Conservation (phyloP, 2,113 vertebrate genomes). For the Drymodes brunneopygia region DNA sequence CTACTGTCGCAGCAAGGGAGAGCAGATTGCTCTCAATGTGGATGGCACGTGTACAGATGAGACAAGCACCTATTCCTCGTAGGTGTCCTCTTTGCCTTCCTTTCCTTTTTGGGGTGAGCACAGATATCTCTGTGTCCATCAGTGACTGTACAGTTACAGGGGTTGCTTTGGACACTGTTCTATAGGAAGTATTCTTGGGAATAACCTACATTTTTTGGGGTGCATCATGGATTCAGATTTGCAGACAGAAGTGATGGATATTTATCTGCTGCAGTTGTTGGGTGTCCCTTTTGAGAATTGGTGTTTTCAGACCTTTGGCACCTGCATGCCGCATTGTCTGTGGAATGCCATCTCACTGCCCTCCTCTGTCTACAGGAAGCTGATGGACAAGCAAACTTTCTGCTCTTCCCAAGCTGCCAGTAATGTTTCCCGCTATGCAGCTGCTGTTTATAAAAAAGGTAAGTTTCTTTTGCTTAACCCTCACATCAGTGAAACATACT, state of each 20-base stretch:
- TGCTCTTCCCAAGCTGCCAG: slow-evolving; percentile 92
- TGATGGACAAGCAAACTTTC: slow-evolving; percentile 97
- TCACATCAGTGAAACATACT: not conserved
- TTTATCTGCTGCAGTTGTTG: not conserved
- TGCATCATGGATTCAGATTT: not conserved
- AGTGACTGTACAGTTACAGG: not conserved
- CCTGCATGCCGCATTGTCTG: not conserved
- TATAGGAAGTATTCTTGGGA: not conserved
- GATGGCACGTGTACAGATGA: slow-evolving; percentile 87
- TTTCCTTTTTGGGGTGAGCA: not conserved
- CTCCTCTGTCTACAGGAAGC: slow-evolving; percentile 78
- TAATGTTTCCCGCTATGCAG: slow-evolving; percentile 91
- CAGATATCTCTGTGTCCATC: not conserved
- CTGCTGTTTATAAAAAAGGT: slow-evolving; percentile 95
- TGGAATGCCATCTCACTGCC: not conserved
- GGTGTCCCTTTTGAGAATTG: not conserved
- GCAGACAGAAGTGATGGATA: not conserved
- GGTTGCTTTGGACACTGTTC: not conserved
- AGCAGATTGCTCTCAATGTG: slow-evolving; percentile 95
- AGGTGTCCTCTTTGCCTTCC: slow-evolving; percentile 50
- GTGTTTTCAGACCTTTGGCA: not conserved
- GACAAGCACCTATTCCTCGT: slow-evolving; percentile 88
- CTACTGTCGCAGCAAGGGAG: slow-evolving; percentile 97
- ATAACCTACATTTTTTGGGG: fast-evolving
- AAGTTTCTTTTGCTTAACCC: not conserved